Evolutionary conservation across 2,797 vertebrate genomes (phyloP), one percentile per base, ranked within the genome.

Genomic region (Picus viridis): DNA sequence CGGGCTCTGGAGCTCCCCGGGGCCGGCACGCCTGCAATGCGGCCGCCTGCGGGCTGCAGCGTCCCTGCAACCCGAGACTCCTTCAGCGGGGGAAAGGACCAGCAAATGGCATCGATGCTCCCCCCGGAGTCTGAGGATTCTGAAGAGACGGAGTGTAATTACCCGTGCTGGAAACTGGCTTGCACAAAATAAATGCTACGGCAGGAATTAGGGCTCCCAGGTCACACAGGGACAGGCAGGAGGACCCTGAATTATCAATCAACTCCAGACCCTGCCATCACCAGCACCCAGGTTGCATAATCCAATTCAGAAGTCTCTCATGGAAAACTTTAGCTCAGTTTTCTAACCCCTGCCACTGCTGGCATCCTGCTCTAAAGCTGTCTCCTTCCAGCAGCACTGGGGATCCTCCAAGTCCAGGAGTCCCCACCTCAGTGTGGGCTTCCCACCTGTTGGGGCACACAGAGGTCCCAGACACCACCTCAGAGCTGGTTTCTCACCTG

Each of bases 361-460:
- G 65, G 20, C 73, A 49, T 71, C 72, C 84, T 83, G 75, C 62
- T 85, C 76, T 20, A 47, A 10, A 62, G 34, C 14, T 58, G 30
- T 26, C 32, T 67, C 75, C 68, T 74, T 32, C 65, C 5, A 1
- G 41, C 18, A 63, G 68, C 24, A 1, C 17, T 5, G 10, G 88
- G 56, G 75, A 71, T 71, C 75, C 72, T 90, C 54, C 7, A 0
- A 0, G 10, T 49, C 45, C n/a, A 24, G 67, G 13, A 3, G 0
- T 14, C 26, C 30, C 49, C 49, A 51, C 23, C 47, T 53, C 6
- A 0, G 63, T n/a, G 11, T 51, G 57, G 27, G 12, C 22, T 69
- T 64, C 62, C 67, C 53, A 15, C 0, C 0, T 4, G 17, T 10
- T 0, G 2, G 56, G 53, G 30, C 53, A 56, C 27, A 9, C 5